A percentile compares a stretch with the other conserved stretches of the same genome.
Conservation (phyloP, 1,140 invertebrate species). For the Matsumurasca onukii region DNA sequence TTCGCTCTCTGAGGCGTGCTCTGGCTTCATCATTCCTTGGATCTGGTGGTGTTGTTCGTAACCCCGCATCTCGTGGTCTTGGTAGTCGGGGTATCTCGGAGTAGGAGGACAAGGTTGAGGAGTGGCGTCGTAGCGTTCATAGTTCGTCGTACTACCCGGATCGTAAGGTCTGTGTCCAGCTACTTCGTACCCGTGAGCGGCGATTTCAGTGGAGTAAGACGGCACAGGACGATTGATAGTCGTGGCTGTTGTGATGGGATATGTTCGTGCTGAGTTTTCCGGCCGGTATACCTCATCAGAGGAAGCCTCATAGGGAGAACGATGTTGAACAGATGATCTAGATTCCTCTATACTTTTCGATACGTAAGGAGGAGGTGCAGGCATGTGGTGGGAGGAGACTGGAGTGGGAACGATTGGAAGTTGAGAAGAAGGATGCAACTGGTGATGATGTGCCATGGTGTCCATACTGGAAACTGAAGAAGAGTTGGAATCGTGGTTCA, state of each 20-base stretch:
- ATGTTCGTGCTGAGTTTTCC: conserved; percentile 36
- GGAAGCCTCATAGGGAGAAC: conserved; percentile 34
- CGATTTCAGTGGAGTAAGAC: conserved; percentile 60
- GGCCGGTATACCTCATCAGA: conserved; percentile 52
- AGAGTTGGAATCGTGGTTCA: conserved; percentile 70
- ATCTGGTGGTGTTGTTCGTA: conserved; percentile 39
- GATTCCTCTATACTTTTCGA: conserved; percentile 25
- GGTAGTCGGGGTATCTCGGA: conserved; percentile 48
- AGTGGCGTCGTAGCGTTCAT: conserved; percentile 69
- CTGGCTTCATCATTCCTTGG: conserved; percentile 48
- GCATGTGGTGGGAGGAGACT: conserved; percentile 33
- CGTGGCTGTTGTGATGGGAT: conserved; percentile 38
- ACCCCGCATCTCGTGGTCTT: conserved; percentile 35
- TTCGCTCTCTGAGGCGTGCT: conserved; percentile 52
- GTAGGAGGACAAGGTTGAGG: conserved; percentile 55
- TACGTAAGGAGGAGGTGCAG: conserved; percentile 34
- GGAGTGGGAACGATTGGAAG: conserved; percentile 35
- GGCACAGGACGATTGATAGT: conserved; percentile 60
- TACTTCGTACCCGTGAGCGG: conserved; percentile 57
- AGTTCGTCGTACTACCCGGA: conserved; percentile 60
- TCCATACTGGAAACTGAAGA: conserved; percentile 72
- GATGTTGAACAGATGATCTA: conserved; percentile 21
- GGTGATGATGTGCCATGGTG: conserved; percentile 53
- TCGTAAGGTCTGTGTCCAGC: conserved; percentile 62
- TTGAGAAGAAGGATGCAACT: conserved; percentile 45